These are phyloP conservation scores for Anoplius nigerrimus DNA, from an alignment of 2,888 invertebrate species.

Conservation along the genomic window DNA sequence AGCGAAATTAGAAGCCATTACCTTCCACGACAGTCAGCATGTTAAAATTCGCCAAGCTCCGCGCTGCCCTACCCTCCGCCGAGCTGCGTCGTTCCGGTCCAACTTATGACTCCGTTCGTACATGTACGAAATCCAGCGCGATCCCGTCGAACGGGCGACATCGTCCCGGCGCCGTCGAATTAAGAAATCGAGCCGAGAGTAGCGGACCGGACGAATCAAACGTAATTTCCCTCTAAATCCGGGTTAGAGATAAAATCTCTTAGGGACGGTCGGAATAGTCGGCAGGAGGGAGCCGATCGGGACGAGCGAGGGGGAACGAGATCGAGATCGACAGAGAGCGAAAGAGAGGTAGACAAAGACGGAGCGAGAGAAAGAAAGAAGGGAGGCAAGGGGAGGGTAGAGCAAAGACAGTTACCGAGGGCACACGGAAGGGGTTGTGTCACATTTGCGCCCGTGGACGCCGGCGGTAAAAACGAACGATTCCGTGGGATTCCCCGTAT, in stretches of 20 bases:
- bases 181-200: too few species aligned
- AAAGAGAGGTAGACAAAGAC: not conserved
- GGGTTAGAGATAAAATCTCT: not conserved
- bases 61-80: not conserved
- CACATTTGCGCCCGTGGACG: slow-evolving; percentile 39
- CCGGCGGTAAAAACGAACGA: slow-evolving; percentile 47
- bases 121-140: too few species aligned
- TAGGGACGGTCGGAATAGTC: slow-evolving; percentile 35
- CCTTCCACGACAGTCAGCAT: too few species aligned
- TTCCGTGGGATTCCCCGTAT: slow-evolving; percentile 36
- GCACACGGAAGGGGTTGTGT: slow-evolving; percentile 50
- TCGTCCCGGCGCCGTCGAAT: too few species aligned
- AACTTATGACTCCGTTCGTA: too few species aligned
- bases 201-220: slow-evolving; percentile 8
- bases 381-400: not conserved
- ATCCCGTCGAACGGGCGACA: slow-evolving; percentile 1
- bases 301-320: slow-evolving; percentile 34
- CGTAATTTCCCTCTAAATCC: slow-evolving; percentile 11
- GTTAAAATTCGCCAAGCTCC: too few species aligned
- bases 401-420: not conserved
- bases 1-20: too few species aligned
- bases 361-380: not conserved
- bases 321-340: slow-evolving; percentile 1
- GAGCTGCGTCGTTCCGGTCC: not conserved
- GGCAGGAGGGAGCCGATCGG: slow-evolving; percentile 48